phyloP scores from a whole-genome alignment of 2,888 invertebrate genomes.

The Diarsia rubi region DNA sequence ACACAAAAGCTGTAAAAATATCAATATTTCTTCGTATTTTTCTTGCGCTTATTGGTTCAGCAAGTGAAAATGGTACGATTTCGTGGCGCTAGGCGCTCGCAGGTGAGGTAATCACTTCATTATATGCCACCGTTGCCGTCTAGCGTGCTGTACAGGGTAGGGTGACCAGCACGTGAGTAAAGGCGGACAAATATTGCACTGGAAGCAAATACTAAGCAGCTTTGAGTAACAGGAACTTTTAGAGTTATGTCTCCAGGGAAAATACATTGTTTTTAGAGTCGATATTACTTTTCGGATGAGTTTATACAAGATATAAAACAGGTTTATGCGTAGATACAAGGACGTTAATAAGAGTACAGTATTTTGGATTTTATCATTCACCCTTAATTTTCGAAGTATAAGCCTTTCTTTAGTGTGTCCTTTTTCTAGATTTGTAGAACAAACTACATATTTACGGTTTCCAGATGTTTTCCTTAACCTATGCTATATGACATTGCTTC shows the following conservation, averaged over 20 bases:
- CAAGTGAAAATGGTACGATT: slow-evolving; percentile 76
- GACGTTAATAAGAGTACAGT: too few relatives aligned
- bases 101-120: slow-evolving; percentile 79
- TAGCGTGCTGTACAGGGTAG: slow-evolving; percentile 58
- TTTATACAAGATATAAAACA: too few relatives aligned
- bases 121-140: slow-evolving; percentile 64
- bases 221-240: background rate
- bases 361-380: too few relatives aligned
- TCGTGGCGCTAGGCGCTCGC: slow-evolving; percentile 48
- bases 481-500: too few relatives aligned
- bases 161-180: slow-evolving; percentile 32
- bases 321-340: too few relatives aligned
- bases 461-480: too few relatives aligned
- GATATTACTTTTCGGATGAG: too few relatives aligned
- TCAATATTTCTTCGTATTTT: slow-evolving; percentile 62
- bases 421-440: too few relatives aligned
- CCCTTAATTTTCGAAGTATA: too few relatives aligned
- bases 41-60: slow-evolving; percentile 59
- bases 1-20: slow-evolving; percentile 46
- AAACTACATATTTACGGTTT: too few relatives aligned
- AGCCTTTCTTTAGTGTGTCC: too few relatives aligned
- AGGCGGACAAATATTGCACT: background rate
- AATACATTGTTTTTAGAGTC: too few relatives aligned
- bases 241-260: background rate
- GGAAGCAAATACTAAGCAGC: background rate